Evolutionary conservation across 2,113 vertebrate genomes (phyloP), one percentile per base, ranked within the genome.

Genomic region (Varanus komodoensis): DNA sequence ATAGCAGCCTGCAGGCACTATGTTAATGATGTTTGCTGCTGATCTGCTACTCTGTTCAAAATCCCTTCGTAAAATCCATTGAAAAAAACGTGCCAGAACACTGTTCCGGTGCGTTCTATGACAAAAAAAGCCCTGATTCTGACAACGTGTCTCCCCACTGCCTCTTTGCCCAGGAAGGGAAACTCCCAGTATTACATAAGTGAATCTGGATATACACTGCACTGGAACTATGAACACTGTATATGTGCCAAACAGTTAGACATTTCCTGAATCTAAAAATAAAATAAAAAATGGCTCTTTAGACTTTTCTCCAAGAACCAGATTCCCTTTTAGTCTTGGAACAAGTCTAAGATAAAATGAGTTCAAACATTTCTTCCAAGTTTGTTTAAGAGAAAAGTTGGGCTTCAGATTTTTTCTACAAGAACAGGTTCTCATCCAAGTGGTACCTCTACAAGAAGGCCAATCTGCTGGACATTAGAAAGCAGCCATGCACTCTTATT

Each of bases 191-290:
- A 44, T 69, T 88, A 80, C 87, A 92, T 93, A 92, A 91, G 74
- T 89, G 44, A n/a, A 38, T 90, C 73, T 92, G 92, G 23, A 74
- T 74, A 93, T 94, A 0, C 93, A 71, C 88, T 91, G 81, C 91
- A 89, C 84, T 77, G 91, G 77, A 71, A 81, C 91, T 34, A 75
- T 27, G 85, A 92, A 89, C 71, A 25, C 79, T 88, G 94, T 64
- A 74, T 75, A 89, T 88, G 34, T 92, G 89, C 23, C 84, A 87
- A 86, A 90, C 86, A 94, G 81, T 92, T 86, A 77, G 83, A 6
- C 68, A 3, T 48, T 90, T 91, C 81, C 67, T 82, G 15, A 91
- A 77, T 52, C 64, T 34, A 52, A 82, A 89, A 8, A 82, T 64
- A 52, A 32, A 69, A 44, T 44, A 19, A 15, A n/a, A 23, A 9